These are phyloP conservation scores for Sitobion miscanthi DNA, from an alignment of 1,140 invertebrate species.

Conservation along the genomic window DNA sequence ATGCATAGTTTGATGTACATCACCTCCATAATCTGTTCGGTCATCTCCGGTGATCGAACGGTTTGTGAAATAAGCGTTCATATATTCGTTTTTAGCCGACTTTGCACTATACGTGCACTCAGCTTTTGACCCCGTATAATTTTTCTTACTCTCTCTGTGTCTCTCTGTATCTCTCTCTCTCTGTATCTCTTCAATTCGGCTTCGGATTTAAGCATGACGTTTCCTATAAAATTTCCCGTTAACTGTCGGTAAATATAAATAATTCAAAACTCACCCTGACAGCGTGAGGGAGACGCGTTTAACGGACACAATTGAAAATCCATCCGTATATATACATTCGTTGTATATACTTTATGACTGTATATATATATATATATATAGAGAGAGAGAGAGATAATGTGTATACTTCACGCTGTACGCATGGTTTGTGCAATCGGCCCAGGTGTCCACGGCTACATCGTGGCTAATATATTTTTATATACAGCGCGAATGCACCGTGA, in stretches of 20 bases:
- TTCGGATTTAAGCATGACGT: not conserved
- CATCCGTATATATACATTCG: not conserved
- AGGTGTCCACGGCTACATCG: not conserved
- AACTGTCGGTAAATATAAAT: constrained; percentile 38
- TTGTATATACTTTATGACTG: not conserved
- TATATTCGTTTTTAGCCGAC: not conserved
- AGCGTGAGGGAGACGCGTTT: not conserved
- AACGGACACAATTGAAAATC: constrained; percentile 17
- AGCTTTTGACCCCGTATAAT: not conserved
- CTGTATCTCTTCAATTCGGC: not conserved
- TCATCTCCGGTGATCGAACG: not conserved
- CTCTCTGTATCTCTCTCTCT: not conserved
- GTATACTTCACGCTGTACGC: not conserved
- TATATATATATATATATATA: not conserved
- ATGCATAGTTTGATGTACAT: not conserved
- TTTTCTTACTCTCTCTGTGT: not conserved
- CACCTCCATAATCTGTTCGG: not conserved
- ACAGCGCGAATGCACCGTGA: not conserved
- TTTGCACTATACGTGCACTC: not conserved
- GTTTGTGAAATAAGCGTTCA: not conserved
- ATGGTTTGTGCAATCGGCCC: not conserved
- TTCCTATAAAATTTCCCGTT: constrained; percentile 1
- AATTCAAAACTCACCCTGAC: not conserved
- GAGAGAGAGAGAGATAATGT: not conserved
- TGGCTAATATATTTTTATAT: not conserved